A percentile compares a stretch with the other conserved stretches of the same genome.
Conservation (phyloP, 1,140 invertebrate genomes). For the Lepidostoma basale region DNA sequence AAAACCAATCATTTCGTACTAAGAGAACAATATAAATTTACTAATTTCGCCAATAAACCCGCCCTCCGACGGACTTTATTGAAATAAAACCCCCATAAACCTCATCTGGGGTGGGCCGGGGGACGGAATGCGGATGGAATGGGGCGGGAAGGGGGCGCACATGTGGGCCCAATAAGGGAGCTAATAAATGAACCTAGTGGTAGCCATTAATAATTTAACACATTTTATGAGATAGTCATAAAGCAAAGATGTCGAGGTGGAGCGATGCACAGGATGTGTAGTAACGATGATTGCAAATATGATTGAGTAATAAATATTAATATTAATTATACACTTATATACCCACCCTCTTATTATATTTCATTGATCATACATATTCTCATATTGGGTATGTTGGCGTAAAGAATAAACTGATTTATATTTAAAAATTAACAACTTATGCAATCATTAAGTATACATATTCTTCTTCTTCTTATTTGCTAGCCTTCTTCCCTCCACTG, state of each 20-base stretch:
- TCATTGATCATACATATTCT: no score
- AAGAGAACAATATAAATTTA: slow-evolving; percentile 24
- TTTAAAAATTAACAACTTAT: no score
- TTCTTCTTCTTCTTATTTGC: no score
- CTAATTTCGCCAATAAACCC: slow-evolving; percentile 36
- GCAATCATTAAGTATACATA: no score
- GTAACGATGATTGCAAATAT: no score
- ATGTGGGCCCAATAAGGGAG: slow-evolving; percentile 44
- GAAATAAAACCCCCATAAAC: slow-evolving; percentile 32
- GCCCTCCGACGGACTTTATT: slow-evolving; percentile 28
- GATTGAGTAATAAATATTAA: no score
- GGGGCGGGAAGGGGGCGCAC: slow-evolving; percentile 24
- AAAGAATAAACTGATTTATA: no score
- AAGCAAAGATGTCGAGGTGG: slow-evolving; percentile 34
- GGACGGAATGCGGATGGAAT: neutral
- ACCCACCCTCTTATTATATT: no score
- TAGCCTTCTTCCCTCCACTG: no score
- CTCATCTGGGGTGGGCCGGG: neutral
- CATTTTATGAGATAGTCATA: slow-evolving; percentile 48
- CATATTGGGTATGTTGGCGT: no score
- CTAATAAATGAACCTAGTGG: slow-evolving; percentile 46
- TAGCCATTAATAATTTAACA: slow-evolving; percentile 47
- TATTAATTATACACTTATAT: no score
- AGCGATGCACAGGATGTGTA: neutral
- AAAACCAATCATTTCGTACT: slow-evolving; percentile 2